phyloP scores from a whole-genome alignment of 1,140 invertebrate species.

The fruit fly (Drosophila melanogaster) region DNA sequence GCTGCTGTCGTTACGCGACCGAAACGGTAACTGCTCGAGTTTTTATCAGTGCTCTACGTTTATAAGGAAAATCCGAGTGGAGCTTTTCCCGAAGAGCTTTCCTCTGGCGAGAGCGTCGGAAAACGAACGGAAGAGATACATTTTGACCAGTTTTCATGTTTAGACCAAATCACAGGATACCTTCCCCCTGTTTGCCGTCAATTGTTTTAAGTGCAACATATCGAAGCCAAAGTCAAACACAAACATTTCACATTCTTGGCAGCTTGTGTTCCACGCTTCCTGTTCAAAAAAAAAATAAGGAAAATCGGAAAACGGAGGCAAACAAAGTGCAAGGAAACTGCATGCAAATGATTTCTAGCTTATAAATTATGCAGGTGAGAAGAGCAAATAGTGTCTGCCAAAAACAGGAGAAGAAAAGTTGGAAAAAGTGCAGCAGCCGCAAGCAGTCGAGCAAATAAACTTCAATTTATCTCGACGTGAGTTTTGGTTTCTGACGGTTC shows the following conservation, averaged over 20 bases:
- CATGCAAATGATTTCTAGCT: slow-evolving; percentile 76
- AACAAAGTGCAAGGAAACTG: slow-evolving; percentile 49
- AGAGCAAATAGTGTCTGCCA: slow-evolving; percentile 11
- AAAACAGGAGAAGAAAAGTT: slow-evolving; percentile 2
- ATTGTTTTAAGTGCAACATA: slow-evolving; percentile 74
- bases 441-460: slow-evolving; percentile 59
- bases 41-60: slow-evolving; percentile 63
- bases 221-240: slow-evolving; percentile 52
- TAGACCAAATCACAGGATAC: slow-evolving; percentile 30
- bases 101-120: slow-evolving; percentile 19
- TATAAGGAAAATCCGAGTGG: slow-evolving; percentile 51
- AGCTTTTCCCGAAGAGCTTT: slow-evolving; percentile 55
- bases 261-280: slow-evolving; percentile 24
- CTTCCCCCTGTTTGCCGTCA: slow-evolving; percentile 50
- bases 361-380: slow-evolving; percentile 67
- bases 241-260: slow-evolving; percentile 37
- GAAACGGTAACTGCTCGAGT: slow-evolving; percentile 69
- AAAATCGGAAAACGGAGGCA: slow-evolving; percentile 2
- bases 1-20: slow-evolving; percentile 65
- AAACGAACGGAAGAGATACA: slow-evolving; percentile 18
- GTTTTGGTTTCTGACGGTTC: slow-evolving; percentile 18
- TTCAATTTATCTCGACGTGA: slow-evolving; percentile 65
- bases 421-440: slow-evolving; percentile 27
- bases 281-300: background rate
- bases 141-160: slow-evolving; percentile 63